These are phyloP conservation scores for Drosophila watanabei DNA, from an alignment of 1,140 invertebrate genomes.

Conservation along the genomic window DNA sequence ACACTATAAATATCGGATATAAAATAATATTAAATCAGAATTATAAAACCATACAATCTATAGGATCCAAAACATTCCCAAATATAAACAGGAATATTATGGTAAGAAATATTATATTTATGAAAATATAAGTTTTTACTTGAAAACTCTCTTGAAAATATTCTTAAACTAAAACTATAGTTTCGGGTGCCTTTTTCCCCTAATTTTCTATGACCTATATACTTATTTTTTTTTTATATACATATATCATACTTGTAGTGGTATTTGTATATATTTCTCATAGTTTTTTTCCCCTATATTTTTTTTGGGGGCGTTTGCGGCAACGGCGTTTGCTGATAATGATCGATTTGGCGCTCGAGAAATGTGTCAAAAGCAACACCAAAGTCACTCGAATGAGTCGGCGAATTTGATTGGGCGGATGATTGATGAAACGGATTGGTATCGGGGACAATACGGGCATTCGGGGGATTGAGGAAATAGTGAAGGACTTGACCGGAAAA, in stretches of 20 bases:
- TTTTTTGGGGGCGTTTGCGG: constrained; percentile 67
- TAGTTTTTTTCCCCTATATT: background rate
- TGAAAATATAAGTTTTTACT: background rate
- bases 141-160: background rate
- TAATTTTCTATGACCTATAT: background rate
- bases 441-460: constrained; percentile 3
- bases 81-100: too few species aligned
- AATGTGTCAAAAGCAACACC: constrained; percentile 77
- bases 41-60: too few species aligned
- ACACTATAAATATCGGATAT: too few species aligned
- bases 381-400: constrained; percentile 58
- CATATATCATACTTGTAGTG: background rate
- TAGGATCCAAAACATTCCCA: too few species aligned
- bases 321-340: constrained; percentile 58
- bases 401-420: constrained; percentile 49
- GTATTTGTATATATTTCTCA: background rate
- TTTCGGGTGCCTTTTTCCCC: background rate
- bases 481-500: constrained; percentile 35
- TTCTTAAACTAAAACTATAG: background rate
- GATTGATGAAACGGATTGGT: constrained; percentile 45
- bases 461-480: constrained; percentile 5
- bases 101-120: background rate
- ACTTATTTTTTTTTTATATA: background rate
- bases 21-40: too few species aligned
- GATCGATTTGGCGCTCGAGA: constrained; percentile 70